phyloP scores from a whole-genome alignment of 2,888 invertebrate species.

The Tribolium freemani region DNA sequence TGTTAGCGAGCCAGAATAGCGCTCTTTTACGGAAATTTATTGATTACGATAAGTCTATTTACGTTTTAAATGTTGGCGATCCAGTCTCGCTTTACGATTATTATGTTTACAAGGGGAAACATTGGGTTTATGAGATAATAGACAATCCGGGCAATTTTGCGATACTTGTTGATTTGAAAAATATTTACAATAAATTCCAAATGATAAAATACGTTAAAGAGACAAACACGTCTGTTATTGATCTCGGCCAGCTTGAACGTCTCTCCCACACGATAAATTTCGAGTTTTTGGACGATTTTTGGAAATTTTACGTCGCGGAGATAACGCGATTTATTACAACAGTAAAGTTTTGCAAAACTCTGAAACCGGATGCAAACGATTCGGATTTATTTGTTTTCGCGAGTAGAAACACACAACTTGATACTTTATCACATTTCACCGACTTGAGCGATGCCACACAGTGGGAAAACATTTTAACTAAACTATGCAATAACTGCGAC shows the following conservation, averaged over 20 bases:
- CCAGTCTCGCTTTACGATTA: constrained; percentile 60
- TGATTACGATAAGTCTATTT: constrained; percentile 54
- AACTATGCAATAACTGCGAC: constrained; percentile 8
- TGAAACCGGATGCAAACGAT: constrained; percentile 33
- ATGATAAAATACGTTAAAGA: constrained; percentile 56
- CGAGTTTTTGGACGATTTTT: constrained; percentile 55
- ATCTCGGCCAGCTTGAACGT: constrained; percentile 47
- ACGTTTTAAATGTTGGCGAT: constrained; percentile 56
- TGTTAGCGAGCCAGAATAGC: constrained; percentile 55
- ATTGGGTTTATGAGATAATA: constrained; percentile 63
- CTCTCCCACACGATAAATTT: constrained; percentile 45
- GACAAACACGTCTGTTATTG: constrained; percentile 53
- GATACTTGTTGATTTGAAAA: constrained; percentile 41
- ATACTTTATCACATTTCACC: constrained; percentile 45
- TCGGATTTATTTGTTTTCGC: constrained; percentile 48
- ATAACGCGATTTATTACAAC: constrained; percentile 55
- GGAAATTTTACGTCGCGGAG: constrained; percentile 57
- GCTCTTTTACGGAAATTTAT: constrained; percentile 52
- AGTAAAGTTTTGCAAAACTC: constrained; percentile 56
- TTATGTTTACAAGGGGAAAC: constrained; percentile 58
- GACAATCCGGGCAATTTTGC: constrained; percentile 48
- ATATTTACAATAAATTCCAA: constrained; percentile 53
- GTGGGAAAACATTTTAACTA: constrained; percentile 36
- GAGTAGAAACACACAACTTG: constrained; percentile 45
- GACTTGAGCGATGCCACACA: constrained; percentile 42